Evolutionary conservation across 2,113 vertebrate species (phyloP).

Genomic region (Acrocephalus kingi): DNA sequence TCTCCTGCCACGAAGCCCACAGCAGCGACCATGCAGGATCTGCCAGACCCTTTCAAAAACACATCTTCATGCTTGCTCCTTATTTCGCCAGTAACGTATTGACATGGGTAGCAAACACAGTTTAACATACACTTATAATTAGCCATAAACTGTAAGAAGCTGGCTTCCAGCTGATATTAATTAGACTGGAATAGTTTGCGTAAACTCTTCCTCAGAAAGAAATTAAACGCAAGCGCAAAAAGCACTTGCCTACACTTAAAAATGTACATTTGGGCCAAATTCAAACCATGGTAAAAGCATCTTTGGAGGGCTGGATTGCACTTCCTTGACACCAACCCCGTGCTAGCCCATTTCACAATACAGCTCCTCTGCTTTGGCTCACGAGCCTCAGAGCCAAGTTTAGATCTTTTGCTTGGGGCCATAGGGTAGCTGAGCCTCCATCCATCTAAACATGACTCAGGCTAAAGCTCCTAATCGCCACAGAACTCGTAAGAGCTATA

Average conservation of each 20-base stretch:
- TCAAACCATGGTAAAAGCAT: neutral
- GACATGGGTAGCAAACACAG: constrained; percentile 2
- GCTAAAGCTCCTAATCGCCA: neutral
- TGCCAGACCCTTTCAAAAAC: constrained; percentile 39
- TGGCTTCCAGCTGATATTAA: constrained; percentile 56
- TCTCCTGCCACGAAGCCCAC: constrained; percentile 36
- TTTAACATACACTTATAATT: constrained; percentile 43
- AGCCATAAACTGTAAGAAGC: constrained; percentile 50
- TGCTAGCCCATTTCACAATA: neutral
- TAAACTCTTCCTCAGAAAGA: constrained; percentile 46
- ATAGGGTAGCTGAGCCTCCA: neutral
- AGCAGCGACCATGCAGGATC: neutral
- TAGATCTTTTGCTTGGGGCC: neutral
- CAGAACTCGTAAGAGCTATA: neutral
- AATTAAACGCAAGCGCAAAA: neutral
- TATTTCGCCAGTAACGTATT: neutral
- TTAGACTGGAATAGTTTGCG: constrained; percentile 45
- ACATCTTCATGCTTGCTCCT: constrained; percentile 15
- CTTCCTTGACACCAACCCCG: neutral
- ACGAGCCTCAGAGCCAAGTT: neutral
- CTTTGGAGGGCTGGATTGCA: neutral
- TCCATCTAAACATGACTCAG: neutral
- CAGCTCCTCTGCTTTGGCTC: neutral
- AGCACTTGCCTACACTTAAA: neutral
- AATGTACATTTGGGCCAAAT: neutral